Evolutionary conservation across 2,113 vertebrate species (phyloP), one percentile per base, ranked within the genome.

Genomic region (Syngnathoides biaculeatus): DNA sequence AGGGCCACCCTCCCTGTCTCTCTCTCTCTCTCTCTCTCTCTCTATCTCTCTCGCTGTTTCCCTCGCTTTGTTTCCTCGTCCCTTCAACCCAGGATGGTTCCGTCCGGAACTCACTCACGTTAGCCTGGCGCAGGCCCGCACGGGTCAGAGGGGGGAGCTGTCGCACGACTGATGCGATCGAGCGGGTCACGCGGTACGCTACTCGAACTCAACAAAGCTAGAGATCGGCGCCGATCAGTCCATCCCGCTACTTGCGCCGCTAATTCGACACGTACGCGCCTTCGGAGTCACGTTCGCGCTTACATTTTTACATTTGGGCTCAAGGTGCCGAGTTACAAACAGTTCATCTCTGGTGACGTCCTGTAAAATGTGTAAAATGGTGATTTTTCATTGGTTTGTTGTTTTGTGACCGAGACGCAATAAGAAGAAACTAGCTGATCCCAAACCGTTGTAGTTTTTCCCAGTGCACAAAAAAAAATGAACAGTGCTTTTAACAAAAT

Each of bases 161-260:
- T 83, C 83, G 81, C 85, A 85, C 87, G 85, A 87, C 86, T 88
- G 87, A 89, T 88, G 81, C 80, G 75, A 90, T 89, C 85, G 84
- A 79, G 83, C 72, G 75, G 81, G 84, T 87, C 86, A 87, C 86
- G 83, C 82, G 80, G 87, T 82, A 87, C 76, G 75, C 77, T 72
- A 82, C 78, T 87, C 84, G 80, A 84, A 88, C 83, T 86, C 86
- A 86, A 89, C 86, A 87, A 82, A 87, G 77, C 81, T 71, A 66
- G 73, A 81, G 79, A 84, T 82, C 85, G 85, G 82, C 86, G 86
- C 84, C 84, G 86, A 86, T 88, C 86, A 84, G 82, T 79, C 48
- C 59, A 64, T 72, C 77, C 71, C 27, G 20, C 65, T 82, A 76
- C 40, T 73, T 58, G 30, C 24, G 10, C 69, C 24, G 75, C 72